A percentile compares a stretch with the other conserved stretches of the same genome.
Conservation (phyloP, 2,113 vertebrate species). For the Vanacampus margaritifer region DNA sequence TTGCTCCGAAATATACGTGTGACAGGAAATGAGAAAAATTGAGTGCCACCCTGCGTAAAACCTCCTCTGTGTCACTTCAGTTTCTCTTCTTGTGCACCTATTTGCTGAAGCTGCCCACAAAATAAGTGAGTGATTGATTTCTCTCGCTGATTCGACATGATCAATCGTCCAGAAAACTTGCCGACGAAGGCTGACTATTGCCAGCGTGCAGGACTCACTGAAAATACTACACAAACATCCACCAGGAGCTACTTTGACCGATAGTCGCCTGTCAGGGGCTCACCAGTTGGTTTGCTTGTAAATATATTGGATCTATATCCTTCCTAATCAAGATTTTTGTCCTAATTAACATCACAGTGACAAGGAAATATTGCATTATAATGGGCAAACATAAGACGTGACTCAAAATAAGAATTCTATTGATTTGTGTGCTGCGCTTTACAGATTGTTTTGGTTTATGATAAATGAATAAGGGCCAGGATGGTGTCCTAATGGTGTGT, state of each 20-base stretch:
- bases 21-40: neutral
- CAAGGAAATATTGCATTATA: neutral
- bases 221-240: neutral
- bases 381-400: neutral
- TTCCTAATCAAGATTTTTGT: conserved; percentile 1
- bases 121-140: conserved; percentile 12
- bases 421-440: too few relatives aligned
- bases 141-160: conserved; percentile 1
- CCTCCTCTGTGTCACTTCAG: neutral
- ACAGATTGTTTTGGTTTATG: too few relatives aligned
- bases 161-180: conserved; percentile 5
- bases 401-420: neutral
- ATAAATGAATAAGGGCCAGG: too few relatives aligned
- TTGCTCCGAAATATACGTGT: neutral
- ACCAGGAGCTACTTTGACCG: neutral
- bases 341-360: neutral
- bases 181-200: conserved; percentile 1
- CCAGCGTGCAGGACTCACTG: neutral
- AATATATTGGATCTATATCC: neutral
- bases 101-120: neutral
- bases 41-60: neutral
- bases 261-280: neutral
- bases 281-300: neutral
- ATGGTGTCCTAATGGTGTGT: too few relatives aligned
- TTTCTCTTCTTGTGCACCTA: neutral